Evolutionary conservation across 2,888 invertebrate genomes (phyloP).

Genomic region (Ornithoptera priamus): DNA sequence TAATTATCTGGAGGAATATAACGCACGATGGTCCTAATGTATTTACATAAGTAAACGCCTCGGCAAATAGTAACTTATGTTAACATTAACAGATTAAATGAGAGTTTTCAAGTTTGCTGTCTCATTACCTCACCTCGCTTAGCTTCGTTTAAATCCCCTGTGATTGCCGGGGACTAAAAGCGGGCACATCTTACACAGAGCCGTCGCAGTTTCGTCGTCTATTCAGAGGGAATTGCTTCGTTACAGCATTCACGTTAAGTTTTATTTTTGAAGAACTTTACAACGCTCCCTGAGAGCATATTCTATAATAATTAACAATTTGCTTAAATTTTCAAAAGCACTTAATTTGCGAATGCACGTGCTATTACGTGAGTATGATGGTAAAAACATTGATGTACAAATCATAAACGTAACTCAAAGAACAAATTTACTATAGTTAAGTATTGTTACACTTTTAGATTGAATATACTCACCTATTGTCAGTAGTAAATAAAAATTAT

Average conservation of each 20-base stretch:
- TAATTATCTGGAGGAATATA: slow-evolving; percentile 13
- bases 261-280: slow-evolving; percentile 14
- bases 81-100: slow-evolving; percentile 36
- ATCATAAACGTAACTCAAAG: too few species aligned
- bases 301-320: slow-evolving; percentile 15
- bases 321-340: slow-evolving; percentile 7
- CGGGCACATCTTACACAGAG: slow-evolving; percentile 18
- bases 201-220: slow-evolving; percentile 18
- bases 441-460: too few species aligned
- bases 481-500: neutral
- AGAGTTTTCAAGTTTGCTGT: slow-evolving; percentile 35
- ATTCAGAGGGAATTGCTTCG: slow-evolving; percentile 13
- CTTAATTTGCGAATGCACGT: slow-evolving; percentile 6
- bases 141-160: slow-evolving; percentile 33
- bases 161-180: slow-evolving; percentile 30
- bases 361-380: neutral
- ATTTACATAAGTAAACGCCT: slow-evolving; percentile 30
- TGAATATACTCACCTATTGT: neutral
- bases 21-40: slow-evolving; percentile 22
- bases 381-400: too few species aligned
- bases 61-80: slow-evolving; percentile 33
- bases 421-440: too few species aligned
- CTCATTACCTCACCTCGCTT: slow-evolving; percentile 32
- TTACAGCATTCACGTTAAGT: slow-evolving; percentile 14
- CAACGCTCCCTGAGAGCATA: slow-evolving; percentile 1